Evolutionary conservation across 2,888 invertebrate species (phyloP), one percentile per base, ranked within the genome.

Genomic region (Drosophila stalkeri): DNA sequence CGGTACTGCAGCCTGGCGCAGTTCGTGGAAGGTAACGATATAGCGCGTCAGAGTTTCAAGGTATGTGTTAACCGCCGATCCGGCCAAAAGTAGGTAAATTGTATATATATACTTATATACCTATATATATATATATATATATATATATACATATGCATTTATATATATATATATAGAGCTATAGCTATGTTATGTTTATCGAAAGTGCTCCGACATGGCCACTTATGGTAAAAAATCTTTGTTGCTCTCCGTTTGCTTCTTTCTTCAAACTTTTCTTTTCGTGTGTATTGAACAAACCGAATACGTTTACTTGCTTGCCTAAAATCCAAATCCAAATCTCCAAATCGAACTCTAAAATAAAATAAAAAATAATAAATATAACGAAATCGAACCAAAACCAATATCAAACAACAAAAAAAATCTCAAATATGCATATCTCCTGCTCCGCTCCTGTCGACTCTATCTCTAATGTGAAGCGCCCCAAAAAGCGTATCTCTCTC

Each of bases 11-110:
- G 97, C 88, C 93, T 97, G 85, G 97, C 97, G 1, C 96, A 96
- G 81, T 97, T 97, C 88, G 96, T 96, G 70, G 97, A 97, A 93
- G 97, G 97, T 23, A 97, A 95, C 92, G 97, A 97, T 91, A 97
- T 97, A 72, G 96, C 96, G 0, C 94, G 97, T 54, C 95, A 95
- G 91, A 97, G 97, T 3, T 96, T 97, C 91, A 96, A 95, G 92
- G 93, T 93, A 89, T 77, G 85, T 80, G 44, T 44, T 47, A 12
- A 52, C 18, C 43, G 39, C 64, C 57, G 23, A 20, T n/a, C 23
- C 23, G 18, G 14, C 27, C 16, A 39, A 66, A 60, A 65, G 72
- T 72, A 67, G 77, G 69, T 69, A 66, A 64, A 35, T 67, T 80
- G 57, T 74, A 65, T 43, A 61, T 72, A 67, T 20, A 62, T 64